A percentile compares a stretch with the other conserved stretches of the same genome.
phyloP scores from a whole-genome alignment of 1,140 invertebrate genomes.

The Atta cephalotes region DNA sequence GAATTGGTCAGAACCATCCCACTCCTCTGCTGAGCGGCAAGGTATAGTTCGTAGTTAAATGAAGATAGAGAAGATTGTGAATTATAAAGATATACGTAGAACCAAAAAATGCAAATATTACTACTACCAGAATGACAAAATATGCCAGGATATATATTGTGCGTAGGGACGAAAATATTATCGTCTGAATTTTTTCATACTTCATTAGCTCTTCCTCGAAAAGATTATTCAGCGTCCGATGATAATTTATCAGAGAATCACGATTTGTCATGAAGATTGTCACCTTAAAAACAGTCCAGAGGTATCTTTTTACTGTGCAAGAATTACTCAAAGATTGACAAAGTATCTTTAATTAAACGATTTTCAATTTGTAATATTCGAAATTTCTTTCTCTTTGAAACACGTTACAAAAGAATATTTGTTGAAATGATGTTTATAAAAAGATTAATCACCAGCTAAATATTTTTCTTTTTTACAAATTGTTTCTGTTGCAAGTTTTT shows the following conservation, averaged over 20 bases:
- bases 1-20: too few relatives aligned
- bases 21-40: too few relatives aligned
- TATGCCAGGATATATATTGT: not conserved
- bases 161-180: not conserved
- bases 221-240: not conserved
- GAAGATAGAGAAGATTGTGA: not conserved
- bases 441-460: not conserved
- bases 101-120: not conserved
- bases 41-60: too few relatives aligned
- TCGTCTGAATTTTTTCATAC: not conserved
- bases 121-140: rapidly evolving
- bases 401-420: not conserved
- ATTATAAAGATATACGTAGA: not conserved
- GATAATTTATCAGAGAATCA: not conserved
- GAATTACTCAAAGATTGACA: not conserved
- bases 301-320: not conserved
- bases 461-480: not conserved
- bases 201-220: not conserved
- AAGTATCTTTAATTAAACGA: not conserved
- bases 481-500: not conserved
- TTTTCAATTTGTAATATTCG: not conserved
- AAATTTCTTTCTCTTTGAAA: not conserved
- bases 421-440: not conserved
- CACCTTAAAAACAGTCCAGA: not conserved
- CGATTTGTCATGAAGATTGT: not conserved